phyloP scores from a whole-genome alignment of 2,113 vertebrate genomes.

The Benitochromis conjunctus region DNA sequence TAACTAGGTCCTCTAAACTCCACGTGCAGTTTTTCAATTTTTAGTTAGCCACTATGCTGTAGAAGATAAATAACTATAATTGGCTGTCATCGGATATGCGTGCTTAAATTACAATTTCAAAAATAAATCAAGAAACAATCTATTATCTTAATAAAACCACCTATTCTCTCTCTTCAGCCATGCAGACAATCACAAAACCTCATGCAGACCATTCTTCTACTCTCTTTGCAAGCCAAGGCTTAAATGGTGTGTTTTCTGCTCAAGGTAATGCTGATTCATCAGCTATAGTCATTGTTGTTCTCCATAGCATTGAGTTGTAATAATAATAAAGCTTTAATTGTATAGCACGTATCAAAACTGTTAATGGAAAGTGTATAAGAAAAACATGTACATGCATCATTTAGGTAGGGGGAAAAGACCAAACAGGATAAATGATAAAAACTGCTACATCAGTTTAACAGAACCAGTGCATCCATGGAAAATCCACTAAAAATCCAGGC shows the following conservation, averaged over 20 bases:
- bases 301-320: background rate
- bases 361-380: background rate
- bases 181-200: too few species aligned
- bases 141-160: background rate
- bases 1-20: background rate
- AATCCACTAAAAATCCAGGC: background rate
- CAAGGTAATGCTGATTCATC: background rate
- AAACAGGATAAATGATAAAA: background rate
- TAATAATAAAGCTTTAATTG: background rate
- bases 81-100: background rate
- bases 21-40: background rate
- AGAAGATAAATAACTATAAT: background rate
- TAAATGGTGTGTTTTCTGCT: background rate
- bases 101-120: background rate
- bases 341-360: background rate
- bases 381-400: background rate
- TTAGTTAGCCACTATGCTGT: background rate
- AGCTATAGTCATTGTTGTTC: background rate
- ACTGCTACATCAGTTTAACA: background rate
- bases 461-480: background rate
- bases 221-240: background rate
- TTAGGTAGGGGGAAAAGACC: background rate
- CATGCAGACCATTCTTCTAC: background rate
- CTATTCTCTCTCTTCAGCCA: background rate
- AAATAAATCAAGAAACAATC: background rate